phyloP scores from a whole-genome alignment of 2,113 vertebrate species.

The Apteryx mantelli region DNA sequence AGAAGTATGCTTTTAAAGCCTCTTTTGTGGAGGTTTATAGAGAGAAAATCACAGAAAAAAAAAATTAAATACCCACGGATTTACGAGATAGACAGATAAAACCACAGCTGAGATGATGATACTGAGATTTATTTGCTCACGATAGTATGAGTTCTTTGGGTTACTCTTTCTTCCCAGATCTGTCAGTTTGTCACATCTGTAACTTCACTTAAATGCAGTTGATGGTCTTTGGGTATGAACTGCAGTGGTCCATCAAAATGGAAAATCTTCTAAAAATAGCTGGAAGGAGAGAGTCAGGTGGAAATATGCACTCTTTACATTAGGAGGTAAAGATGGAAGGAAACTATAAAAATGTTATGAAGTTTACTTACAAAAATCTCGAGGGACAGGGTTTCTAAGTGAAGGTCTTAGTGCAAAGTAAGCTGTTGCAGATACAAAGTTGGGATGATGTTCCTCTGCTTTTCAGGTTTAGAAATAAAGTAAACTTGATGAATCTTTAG shows the following conservation, averaged over 20 bases:
- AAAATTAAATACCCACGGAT: neutral
- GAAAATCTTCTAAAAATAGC: constrained; percentile 52
- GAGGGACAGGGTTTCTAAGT: neutral
- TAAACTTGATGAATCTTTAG: neutral
- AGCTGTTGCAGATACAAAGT: neutral
- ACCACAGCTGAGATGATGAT: neutral
- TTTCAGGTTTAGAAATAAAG: neutral
- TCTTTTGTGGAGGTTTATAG: constrained; percentile 17
- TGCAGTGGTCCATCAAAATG: constrained; percentile 9
- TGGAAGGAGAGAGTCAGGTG: neutral
- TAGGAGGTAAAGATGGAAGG: constrained; percentile 16
- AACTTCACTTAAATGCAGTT: neutral
- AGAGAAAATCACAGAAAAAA: neutral
- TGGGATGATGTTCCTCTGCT: neutral
- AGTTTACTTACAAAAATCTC: neutral
- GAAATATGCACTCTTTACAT: neutral
- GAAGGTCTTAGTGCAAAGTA: constrained; percentile 11
- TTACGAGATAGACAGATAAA: constrained; percentile 9
- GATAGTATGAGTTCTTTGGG: neutral
- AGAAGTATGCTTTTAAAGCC: constrained; percentile 54
- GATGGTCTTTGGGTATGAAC: constrained; percentile 29
- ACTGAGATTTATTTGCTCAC: neutral
- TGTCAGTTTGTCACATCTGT: constrained; percentile 25
- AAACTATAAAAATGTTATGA: neutral
- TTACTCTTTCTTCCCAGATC: constrained; percentile 17